Evolutionary conservation across 1,140 invertebrate genomes (phyloP).

Genomic region (Drosophila bocqueti): DNA sequence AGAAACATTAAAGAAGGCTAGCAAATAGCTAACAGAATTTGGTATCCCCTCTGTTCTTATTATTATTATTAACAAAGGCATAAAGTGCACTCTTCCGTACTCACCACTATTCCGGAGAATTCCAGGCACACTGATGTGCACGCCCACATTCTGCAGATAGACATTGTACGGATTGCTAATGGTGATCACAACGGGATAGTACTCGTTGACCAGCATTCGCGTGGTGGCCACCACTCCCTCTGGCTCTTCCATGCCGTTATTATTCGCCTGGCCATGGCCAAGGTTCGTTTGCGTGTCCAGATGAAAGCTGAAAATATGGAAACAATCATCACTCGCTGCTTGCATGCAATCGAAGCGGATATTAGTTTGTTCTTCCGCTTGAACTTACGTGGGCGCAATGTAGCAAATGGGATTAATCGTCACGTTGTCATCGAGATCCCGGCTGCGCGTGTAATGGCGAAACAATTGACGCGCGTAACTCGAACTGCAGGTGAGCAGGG

Average conservation of each 20-base stretch:
- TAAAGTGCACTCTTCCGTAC: slow-evolving; percentile 14
- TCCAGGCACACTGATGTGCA: slow-evolving; percentile 76
- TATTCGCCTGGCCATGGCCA: slow-evolving; percentile 49
- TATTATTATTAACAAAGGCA: background rate
- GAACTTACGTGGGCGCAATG: slow-evolving; percentile 84
- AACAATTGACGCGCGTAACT: slow-evolving; percentile 65
- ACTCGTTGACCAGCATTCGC: slow-evolving; percentile 84
- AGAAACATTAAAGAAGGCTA: too few species aligned
- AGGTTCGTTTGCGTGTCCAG: slow-evolving; percentile 79
- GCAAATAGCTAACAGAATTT: background rate
- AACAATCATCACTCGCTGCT: slow-evolving; percentile 29
- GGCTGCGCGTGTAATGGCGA: slow-evolving; percentile 74
- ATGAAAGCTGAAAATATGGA: slow-evolving; percentile 78
- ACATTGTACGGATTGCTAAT: slow-evolving; percentile 80
- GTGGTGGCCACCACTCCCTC: slow-evolving; percentile 17
- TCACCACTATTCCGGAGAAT: slow-evolving; percentile 76
- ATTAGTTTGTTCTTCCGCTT: slow-evolving; percentile 50
- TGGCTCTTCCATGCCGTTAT: slow-evolving; percentile 8
- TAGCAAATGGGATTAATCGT: slow-evolving; percentile 81
- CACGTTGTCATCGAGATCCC: slow-evolving; percentile 83
- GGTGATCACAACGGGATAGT: slow-evolving; percentile 74
- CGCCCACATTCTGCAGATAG: slow-evolving; percentile 78
- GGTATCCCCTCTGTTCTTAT: background rate
- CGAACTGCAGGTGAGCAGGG: slow-evolving; percentile 68
- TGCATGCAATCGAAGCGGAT: slow-evolving; percentile 31